A percentile compares a stretch with the other conserved stretches of the same genome.
phyloP scores from a whole-genome alignment of 2,797 vertebrate species.

The Valencia hispanica region DNA sequence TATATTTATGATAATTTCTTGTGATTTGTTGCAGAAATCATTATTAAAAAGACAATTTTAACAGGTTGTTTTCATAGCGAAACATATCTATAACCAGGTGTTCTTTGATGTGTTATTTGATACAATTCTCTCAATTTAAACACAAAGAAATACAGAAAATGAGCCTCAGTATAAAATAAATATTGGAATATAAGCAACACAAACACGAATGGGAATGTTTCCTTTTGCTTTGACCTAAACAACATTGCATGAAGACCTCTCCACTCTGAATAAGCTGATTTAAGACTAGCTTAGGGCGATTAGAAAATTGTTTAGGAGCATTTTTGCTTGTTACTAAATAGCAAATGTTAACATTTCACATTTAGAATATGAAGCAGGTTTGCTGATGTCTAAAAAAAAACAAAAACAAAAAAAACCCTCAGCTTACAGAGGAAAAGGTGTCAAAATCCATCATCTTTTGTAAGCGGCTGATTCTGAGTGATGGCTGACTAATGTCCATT shows the following conservation, averaged over 20 bases:
- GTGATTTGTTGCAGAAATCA: not conserved
- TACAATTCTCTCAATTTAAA: not conserved
- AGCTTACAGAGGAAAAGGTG: not conserved
- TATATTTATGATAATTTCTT: not conserved
- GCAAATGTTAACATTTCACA: not conserved
- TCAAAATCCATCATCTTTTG: not conserved
- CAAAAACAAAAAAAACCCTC: constrained; percentile 4
- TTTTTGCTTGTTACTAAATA: not conserved
- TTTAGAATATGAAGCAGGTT: not conserved
- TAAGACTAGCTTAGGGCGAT: not conserved
- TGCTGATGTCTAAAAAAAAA: not conserved
- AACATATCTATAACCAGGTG: not conserved
- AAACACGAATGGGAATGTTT: not conserved
- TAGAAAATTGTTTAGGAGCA: not conserved
- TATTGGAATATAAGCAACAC: not conserved
- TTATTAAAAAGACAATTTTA: not conserved
- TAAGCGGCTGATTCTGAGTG: constrained; percentile 4
- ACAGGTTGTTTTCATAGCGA: not conserved
- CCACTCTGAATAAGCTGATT: not conserved
- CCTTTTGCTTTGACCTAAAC: not conserved
- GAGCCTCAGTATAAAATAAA: not conserved
- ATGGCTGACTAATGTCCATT: constrained; percentile 41
- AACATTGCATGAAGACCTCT: not conserved
- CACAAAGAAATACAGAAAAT: not conserved
- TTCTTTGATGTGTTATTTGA: not conserved